These are phyloP conservation scores for Andrena minutula DNA, from an alignment of 2,888 invertebrate species.

Conservation along the genomic window DNA sequence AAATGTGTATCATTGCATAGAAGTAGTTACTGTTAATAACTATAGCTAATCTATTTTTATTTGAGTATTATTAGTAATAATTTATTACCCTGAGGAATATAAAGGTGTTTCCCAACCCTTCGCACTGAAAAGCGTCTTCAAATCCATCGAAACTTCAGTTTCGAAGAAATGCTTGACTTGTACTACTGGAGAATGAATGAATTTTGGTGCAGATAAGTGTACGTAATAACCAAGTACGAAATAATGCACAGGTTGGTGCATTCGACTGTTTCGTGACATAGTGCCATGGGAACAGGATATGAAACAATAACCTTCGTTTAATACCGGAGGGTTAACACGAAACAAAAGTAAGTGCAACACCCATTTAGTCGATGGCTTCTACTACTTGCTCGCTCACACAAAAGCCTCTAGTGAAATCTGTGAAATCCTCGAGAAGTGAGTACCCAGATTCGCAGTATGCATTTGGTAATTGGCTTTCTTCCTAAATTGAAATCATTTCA, in stretches of 20 bases:
- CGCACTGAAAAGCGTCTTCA: not conserved
- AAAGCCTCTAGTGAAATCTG: not conserved
- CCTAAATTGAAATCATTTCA: not conserved
- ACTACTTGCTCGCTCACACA: conserved; percentile 1
- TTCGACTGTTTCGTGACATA: not conserved
- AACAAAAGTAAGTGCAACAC: conserved; percentile 8
- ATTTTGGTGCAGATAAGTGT: no score
- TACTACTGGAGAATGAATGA: not conserved
- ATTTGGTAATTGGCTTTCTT: not conserved
- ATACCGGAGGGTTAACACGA: conserved; percentile 1
- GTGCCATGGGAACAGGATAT: not conserved
- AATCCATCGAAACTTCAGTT: not conserved
- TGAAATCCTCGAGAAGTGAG: not conserved
- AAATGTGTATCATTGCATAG: no score
- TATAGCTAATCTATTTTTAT: no score
- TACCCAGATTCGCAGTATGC: not conserved
- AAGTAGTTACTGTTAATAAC: no score
- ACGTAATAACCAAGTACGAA: not conserved
- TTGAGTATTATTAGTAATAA: no score
- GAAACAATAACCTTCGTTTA: conserved; percentile 17
- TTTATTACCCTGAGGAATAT: no score
- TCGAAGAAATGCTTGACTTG: not conserved
- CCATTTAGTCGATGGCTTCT: conserved; percentile 4
- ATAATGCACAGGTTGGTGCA: not conserved
- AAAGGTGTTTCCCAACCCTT: not conserved